Evolutionary conservation across 2,797 vertebrate genomes (phyloP).

Genomic region (Siniperca undulata): DNA sequence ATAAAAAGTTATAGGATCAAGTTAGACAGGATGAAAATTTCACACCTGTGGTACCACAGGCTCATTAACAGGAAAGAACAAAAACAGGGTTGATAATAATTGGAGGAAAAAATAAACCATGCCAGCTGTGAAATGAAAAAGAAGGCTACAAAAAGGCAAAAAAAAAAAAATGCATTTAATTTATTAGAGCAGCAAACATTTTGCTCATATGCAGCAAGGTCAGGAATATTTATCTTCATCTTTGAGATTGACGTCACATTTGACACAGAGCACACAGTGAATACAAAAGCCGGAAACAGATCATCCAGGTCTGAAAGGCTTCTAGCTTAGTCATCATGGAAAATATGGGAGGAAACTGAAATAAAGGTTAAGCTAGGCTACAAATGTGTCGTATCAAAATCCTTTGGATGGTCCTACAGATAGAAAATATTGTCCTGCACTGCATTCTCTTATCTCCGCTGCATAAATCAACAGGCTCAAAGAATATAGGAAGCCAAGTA

Average conservation of each 20-base stretch:
- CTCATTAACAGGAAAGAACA: constrained; percentile 7
- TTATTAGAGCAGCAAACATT: neutral
- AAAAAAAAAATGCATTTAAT: neutral
- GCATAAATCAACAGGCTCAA: constrained; percentile 7
- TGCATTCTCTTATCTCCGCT: neutral
- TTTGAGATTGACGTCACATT: constrained; percentile 46
- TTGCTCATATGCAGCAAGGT: neutral
- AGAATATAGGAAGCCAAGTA: neutral
- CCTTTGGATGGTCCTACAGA: constrained; percentile 5
- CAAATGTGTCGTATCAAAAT: constrained; percentile 44
- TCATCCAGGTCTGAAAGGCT: constrained; percentile 14
- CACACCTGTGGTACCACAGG: neutral
- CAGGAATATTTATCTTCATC: constrained; percentile 9
- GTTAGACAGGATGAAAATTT: constrained; percentile 13
- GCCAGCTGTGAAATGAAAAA: neutral
- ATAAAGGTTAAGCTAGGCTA: constrained; percentile 24
- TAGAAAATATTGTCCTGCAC: neutral
- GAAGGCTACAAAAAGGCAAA: neutral
- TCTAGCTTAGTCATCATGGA: constrained; percentile 57
- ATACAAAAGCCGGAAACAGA: constrained; percentile 69
- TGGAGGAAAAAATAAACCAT: neutral
- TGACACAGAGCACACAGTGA: constrained; percentile 22
- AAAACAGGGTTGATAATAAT: neutral
- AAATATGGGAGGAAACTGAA: constrained; percentile 52
- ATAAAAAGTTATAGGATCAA: constrained; percentile 15